A percentile compares a stretch with the other conserved stretches of the same genome.
Conservation (phyloP, 1,140 invertebrate species). For the Pemphigus obesinymphae region DNA sequence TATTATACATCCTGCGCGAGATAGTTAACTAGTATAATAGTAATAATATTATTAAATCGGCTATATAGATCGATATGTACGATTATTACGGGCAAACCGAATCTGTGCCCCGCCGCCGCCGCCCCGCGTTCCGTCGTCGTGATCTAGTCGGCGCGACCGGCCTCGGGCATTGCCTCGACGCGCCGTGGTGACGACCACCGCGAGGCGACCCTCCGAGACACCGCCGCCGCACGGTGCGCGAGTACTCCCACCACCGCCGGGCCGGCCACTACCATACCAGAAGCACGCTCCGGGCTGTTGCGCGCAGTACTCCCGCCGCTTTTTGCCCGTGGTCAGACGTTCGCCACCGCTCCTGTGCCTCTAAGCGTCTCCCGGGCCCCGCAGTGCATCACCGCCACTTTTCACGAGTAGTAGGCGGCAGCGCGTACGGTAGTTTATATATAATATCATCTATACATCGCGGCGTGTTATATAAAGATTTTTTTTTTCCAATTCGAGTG, state of each 20-base stretch:
- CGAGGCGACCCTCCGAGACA: neutral
- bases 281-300: conserved; percentile 30
- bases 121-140: conserved; percentile 8
- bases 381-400: conserved; percentile 23
- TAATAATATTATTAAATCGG: too few relatives aligned
- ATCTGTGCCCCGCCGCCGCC: neutral
- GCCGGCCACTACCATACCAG: conserved; percentile 1
- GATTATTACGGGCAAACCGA: neutral
- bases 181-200: conserved; percentile 22
- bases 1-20: neutral
- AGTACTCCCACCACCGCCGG: conserved; percentile 1
- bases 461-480: neutral
- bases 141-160: neutral
- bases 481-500: neutral
- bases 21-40: neutral
- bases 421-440: neutral
- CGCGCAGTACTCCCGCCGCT: conserved; percentile 29
- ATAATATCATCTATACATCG: neutral
- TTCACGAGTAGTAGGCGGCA: neutral
- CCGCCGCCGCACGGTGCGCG: neutral
- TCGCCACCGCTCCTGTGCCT: neutral
- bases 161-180: conserved; percentile 27
- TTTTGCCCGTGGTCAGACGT: conserved; percentile 37
- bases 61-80: neutral
- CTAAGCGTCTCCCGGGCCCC: neutral